Percentiles rank a stretch among this genome's conserved stretches.
These are phyloP conservation scores for Acanthopagrus latus DNA, from an alignment of 2,797 vertebrate genomes.

Conservation along the genomic window DNA sequence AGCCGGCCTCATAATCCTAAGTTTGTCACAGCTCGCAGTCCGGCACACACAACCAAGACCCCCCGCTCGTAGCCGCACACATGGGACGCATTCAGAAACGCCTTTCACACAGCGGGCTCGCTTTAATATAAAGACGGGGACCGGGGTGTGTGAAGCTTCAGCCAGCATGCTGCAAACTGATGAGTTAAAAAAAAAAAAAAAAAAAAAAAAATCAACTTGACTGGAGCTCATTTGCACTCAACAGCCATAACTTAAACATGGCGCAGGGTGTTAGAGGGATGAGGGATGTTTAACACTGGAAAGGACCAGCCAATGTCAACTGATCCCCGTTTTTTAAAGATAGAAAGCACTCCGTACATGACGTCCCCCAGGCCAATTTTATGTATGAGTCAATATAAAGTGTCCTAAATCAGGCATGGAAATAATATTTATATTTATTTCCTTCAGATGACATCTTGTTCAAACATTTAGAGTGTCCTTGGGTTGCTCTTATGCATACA, in stretches of 20 bases:
- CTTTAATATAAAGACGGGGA: slow-evolving; percentile 64
- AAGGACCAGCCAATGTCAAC: slow-evolving; percentile 28
- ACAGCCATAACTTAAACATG: slow-evolving; percentile 56
- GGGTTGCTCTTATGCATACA: neutral
- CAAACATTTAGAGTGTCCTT: neutral
- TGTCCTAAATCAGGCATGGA: slow-evolving; percentile 31
- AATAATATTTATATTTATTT: slow-evolving; percentile 21
- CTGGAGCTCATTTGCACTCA: slow-evolving; percentile 65
- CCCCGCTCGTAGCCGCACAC: slow-evolving; percentile 54
- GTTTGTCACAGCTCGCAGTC: slow-evolving; percentile 75
- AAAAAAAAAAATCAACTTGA: slow-evolving; percentile 29
- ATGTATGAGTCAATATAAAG: slow-evolving; percentile 25
- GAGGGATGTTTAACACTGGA: slow-evolving; percentile 50
- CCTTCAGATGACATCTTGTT: slow-evolving; percentile 7
- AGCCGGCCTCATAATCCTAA: slow-evolving; percentile 66
- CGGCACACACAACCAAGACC: slow-evolving; percentile 58
- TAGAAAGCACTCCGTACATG: slow-evolving; percentile 17
- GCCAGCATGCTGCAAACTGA: slow-evolving; percentile 43
- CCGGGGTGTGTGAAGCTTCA: slow-evolving; percentile 56
- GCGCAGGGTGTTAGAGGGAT: slow-evolving; percentile 46
- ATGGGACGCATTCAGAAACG: slow-evolving; percentile 55
- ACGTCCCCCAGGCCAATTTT: slow-evolving; percentile 26
- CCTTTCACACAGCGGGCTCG: slow-evolving; percentile 44
- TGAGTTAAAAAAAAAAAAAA: neutral
- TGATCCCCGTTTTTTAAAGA: slow-evolving; percentile 45